Evolutionary conservation across 1,140 invertebrate genomes (phyloP), one percentile per base, ranked within the genome.

Genomic region (Drosophila simulans): DNA sequence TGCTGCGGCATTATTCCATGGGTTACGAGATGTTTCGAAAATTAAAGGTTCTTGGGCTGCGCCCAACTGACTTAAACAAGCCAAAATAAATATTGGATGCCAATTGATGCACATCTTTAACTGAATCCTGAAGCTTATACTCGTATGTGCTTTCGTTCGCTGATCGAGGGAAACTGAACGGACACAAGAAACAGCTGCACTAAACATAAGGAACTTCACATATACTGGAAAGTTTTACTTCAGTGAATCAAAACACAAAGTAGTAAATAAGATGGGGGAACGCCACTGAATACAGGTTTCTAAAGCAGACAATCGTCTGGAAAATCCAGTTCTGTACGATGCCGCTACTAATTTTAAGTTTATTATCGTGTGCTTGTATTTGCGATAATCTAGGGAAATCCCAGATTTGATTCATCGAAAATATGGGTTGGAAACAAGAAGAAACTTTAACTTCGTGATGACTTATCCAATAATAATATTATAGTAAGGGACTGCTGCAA

Each of bases 401-500:
- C 65, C 31, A 35, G 7, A 12, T 15, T 31, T 49, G 43, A 70
- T 27, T 70, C 64, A 57, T 34, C 17, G 0, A 37, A 52, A 40
- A 60, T 27, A 37, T 25, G 2, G 13, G 10, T 46, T 22, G 34
- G 31, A 17, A 39, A 11, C 11, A 22, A 22, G 34, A 22, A 22
- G 34, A 17, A 17, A 20, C 0, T 17, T 4, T 43, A 10, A 59
- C 10, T 25, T 45, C 3, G 31, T 51, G 59, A 25, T 15, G 5
- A 22, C 8, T 56, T 75, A 92, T 10, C 91, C 91, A 48, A 92
- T 92, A 8, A 85, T 71, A 40, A 92, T 84, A 10, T 48, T 43
- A 59, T 89, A 76, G 45, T 92, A 92, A 3, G 91, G 83, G 1
- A 73, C 82, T 12, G 70, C 52, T n/a, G 85, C 90, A 3, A 92